Evolutionary conservation across 2,888 invertebrate species (phyloP).

Genomic region (Archaeoteleia sp.): DNA sequence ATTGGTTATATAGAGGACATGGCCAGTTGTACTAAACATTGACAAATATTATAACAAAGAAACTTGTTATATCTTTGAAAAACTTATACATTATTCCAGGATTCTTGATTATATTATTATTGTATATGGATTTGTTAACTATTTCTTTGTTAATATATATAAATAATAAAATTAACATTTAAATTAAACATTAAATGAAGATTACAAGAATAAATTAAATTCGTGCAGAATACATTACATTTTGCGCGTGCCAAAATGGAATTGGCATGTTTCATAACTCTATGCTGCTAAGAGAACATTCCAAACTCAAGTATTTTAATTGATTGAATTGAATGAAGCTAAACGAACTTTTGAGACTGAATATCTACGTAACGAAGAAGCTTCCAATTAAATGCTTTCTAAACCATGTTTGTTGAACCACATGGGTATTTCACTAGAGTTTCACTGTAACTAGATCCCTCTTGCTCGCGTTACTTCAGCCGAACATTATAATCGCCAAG

Average conservation of each 20-base stretch:
- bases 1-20: too few species aligned
- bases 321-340: constrained; percentile 32
- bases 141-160: too few species aligned
- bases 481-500: constrained; percentile 39
- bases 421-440: constrained; percentile 35
- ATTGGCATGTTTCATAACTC: constrained; percentile 10
- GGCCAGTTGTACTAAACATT: too few species aligned
- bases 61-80: too few species aligned
- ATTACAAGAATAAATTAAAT: too few species aligned
- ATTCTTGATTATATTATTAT: too few species aligned
- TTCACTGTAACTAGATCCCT: constrained; percentile 36
- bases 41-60: too few species aligned
- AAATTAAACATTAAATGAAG: too few species aligned
- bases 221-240: too few species aligned
- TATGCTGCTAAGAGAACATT: constrained; percentile 8
- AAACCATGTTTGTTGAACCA: constrained; percentile 35
- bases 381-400: constrained; percentile 41
- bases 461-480: constrained; percentile 32
- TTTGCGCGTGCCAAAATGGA: constrained; percentile 17
- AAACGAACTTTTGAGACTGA: constrained; percentile 25
- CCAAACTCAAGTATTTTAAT: constrained; percentile 23
- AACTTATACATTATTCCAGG: too few species aligned
- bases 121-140: too few species aligned
- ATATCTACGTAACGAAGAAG: constrained; percentile 16
- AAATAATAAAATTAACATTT: too few species aligned